These are phyloP conservation scores for Hydrochoerus hydrochaeris DNA, from an alignment of 2,113 vertebrate genomes.

Conservation along the genomic window DNA sequence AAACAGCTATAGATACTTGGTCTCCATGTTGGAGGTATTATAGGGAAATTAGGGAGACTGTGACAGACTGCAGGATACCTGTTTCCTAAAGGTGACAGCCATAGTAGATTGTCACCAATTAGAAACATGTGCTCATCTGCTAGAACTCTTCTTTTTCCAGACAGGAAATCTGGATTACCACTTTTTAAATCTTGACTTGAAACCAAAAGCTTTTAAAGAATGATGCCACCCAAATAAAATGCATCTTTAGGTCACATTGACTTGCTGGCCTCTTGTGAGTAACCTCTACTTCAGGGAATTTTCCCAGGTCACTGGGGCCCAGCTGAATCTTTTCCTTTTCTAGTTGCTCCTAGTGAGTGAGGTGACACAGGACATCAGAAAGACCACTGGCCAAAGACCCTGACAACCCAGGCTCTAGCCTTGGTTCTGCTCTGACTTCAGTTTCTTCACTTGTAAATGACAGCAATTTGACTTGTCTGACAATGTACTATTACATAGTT, in stretches of 20 bases:
- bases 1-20: background rate
- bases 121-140: background rate
- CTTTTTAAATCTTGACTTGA: background rate
- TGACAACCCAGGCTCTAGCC: background rate
- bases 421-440: background rate
- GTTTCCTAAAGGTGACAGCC: background rate
- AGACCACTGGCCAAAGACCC: background rate
- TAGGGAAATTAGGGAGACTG: background rate
- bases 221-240: background rate
- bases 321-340: background rate
- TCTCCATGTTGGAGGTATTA: background rate
- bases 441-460: background rate
- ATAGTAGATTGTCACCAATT: background rate
- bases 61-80: background rate
- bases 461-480: background rate
- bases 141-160: background rate
- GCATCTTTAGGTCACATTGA: background rate
- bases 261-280: background rate
- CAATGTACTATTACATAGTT: background rate
- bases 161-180: background rate
- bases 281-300: background rate
- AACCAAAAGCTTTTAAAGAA: background rate
- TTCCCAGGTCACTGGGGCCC: background rate
- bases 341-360: background rate
- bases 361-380: background rate